phyloP scores from a whole-genome alignment of 2,113 vertebrate genomes.

The Cephalopterus ornatus region DNA sequence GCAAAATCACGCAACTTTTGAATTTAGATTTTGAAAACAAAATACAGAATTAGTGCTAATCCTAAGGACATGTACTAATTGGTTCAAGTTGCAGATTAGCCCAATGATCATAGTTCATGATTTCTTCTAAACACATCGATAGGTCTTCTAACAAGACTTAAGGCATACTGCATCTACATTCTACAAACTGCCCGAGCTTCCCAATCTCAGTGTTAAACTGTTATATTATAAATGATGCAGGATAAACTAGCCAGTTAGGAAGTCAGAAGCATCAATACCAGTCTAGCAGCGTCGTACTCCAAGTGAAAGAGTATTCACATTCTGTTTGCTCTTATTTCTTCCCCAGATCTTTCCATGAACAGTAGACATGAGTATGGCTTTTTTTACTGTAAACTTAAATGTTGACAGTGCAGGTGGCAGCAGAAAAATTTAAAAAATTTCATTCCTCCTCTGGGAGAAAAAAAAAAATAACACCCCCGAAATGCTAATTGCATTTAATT shows the following conservation, averaged over 20 bases:
- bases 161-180: not conserved
- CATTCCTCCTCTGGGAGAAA: not conserved
- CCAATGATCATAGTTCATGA: not conserved
- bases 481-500: not conserved
- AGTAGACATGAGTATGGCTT: not conserved
- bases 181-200: not conserved
- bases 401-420: not conserved
- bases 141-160: not conserved
- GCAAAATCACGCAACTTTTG: not conserved
- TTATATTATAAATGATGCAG: not conserved
- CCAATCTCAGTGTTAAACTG: not conserved
- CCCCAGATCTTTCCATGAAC: not conserved
- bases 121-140: not conserved
- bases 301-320: not conserved
- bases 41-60: not conserved
- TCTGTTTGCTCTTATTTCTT: not conserved
- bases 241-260: not conserved
- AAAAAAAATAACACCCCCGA: not conserved
- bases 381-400: not conserved
- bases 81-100: not conserved
- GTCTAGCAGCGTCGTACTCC: not conserved
- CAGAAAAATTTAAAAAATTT: not conserved
- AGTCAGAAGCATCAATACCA: not conserved
- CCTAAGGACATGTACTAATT: not conserved
- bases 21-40: not conserved